These are phyloP conservation scores for Poeciliopsis gracilis DNA, from an alignment of 2,797 vertebrate genomes.

Conservation along the genomic window DNA sequence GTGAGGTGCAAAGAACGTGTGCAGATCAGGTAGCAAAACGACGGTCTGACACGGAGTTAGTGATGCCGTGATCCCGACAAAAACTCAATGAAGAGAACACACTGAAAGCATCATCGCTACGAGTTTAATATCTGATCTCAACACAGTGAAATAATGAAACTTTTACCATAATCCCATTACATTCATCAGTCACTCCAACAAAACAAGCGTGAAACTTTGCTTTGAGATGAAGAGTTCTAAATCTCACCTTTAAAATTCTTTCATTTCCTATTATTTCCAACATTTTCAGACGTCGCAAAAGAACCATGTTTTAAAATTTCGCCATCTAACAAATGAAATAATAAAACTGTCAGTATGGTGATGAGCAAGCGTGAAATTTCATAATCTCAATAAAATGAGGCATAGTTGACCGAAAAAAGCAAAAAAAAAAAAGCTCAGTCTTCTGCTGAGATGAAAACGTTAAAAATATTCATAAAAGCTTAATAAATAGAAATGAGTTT, in stretches of 20 bases:
- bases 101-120: background rate
- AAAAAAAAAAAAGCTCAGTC: background rate
- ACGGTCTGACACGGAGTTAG: background rate
- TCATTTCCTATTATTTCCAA: background rate
- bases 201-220: background rate
- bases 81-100: background rate
- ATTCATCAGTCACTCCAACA: background rate
- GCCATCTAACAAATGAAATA: background rate
- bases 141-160: background rate
- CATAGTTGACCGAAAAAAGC: background rate
- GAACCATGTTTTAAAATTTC: background rate
- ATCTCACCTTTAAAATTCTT: background rate
- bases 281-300: background rate
- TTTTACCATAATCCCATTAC: background rate
- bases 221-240: background rate
- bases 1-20: background rate
- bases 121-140: background rate
- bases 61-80: background rate
- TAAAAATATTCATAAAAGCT: background rate
- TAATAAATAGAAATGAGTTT: background rate
- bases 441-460: background rate
- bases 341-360: background rate
- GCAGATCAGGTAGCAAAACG: background rate
- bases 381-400: background rate
- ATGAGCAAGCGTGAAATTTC: background rate